These are phyloP conservation scores for Morone chrysops DNA, from an alignment of 2,113 vertebrate genomes.

Conservation along the genomic window DNA sequence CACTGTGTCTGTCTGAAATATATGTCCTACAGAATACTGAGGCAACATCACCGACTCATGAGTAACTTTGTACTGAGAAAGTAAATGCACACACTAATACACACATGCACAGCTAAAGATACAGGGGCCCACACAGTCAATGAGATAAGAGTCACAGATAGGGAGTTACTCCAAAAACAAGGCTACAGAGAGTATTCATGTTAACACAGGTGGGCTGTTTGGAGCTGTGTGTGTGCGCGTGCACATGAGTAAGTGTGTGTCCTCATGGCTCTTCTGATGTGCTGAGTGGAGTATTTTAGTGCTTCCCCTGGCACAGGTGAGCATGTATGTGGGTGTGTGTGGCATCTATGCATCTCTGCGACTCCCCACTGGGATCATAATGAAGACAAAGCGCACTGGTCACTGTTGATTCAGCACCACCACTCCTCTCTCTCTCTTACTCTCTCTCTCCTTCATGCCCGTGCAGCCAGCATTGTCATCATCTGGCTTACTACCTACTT, in stretches of 20 bases:
- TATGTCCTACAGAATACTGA: neutral
- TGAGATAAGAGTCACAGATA: neutral
- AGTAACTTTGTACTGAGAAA: neutral
- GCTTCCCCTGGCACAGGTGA: constrained; percentile 73
- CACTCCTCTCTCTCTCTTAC: constrained; percentile 29
- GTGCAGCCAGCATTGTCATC: constrained; percentile 57
- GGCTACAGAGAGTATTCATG: neutral
- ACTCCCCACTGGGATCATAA: constrained; percentile 91
- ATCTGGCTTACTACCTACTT: constrained; percentile 32
- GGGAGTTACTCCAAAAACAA: constrained; percentile 10
- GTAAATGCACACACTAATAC: neutral
- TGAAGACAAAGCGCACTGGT: constrained; percentile 93
- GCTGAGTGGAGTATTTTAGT: constrained; percentile 78
- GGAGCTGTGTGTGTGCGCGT: constrained; percentile 7
- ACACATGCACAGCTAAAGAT: neutral
- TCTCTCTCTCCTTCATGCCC: constrained; percentile 38
- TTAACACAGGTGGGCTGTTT: constrained; percentile 35
- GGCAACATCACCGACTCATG: neutral
- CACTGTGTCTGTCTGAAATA: neutral
- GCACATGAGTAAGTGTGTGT: constrained; percentile 57
- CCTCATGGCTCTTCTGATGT: constrained; percentile 73
- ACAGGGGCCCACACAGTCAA: neutral
- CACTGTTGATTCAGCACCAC: constrained; percentile 92
- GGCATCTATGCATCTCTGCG: constrained; percentile 78
- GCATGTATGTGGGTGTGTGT: constrained; percentile 36